Percentiles rank a stretch among this genome's conserved stretches.
Conservation (phyloP, 1,140 invertebrate species). For the Hylyphantes graminicola region DNA sequence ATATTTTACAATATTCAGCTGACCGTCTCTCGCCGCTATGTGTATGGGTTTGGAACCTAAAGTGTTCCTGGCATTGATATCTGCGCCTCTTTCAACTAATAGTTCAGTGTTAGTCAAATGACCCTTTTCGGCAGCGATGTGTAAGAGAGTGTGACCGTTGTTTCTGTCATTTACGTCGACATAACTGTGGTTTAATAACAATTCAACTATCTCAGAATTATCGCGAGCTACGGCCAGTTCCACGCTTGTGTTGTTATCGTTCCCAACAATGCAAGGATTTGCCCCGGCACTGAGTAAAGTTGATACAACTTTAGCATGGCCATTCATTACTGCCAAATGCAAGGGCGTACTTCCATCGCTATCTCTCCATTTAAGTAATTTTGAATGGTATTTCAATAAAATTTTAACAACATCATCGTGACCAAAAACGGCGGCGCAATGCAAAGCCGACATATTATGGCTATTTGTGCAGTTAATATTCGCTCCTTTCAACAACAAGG, state of each 20-base stretch:
- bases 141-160: conserved; percentile 8
- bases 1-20: neutral
- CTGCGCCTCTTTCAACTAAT: conserved; percentile 25
- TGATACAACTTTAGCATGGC: conserved; percentile 63
- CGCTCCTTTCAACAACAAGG: no score
- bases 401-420: conserved; percentile 32
- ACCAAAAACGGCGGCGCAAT: conserved; percentile 29
- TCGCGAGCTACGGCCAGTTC: conserved; percentile 41
- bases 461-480: no score
- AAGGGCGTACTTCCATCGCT: no score
- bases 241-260: conserved; percentile 35
- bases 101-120: neutral
- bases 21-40: conserved; percentile 81
- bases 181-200: neutral
- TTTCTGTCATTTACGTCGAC: conserved; percentile 13
- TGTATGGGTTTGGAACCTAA: conserved; percentile 72
- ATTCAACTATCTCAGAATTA: conserved; percentile 37
- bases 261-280: neutral
- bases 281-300: conserved; percentile 15
- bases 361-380: neutral
- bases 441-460: conserved; percentile 36
- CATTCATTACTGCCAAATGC: conserved; percentile 61
- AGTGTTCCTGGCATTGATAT: conserved; percentile 32
- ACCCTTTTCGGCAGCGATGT: conserved; percentile 28
- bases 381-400: conserved; percentile 46